phyloP scores from a whole-genome alignment of 2,113 vertebrate genomes.

The Glareola pratincola region DNA sequence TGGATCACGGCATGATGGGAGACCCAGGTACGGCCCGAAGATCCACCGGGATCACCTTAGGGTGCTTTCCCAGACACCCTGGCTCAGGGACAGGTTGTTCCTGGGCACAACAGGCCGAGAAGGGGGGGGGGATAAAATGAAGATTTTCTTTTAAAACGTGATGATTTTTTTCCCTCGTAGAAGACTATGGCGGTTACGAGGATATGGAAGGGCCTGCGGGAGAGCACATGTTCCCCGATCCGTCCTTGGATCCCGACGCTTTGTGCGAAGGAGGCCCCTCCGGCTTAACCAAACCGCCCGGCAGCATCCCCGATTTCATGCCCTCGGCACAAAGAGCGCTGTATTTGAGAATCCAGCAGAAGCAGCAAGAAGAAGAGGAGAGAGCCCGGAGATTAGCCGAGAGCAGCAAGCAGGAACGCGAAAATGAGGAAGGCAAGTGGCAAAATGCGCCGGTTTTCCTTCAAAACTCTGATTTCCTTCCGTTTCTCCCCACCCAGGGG shows the following conservation, averaged over 20 bases:
- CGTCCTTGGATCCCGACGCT: conserved; percentile 65
- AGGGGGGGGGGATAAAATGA: background rate
- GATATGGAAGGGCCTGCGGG: conserved; percentile 72
- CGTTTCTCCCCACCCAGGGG: accelerated
- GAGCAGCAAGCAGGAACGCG: conserved; percentile 76
- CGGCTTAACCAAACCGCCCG: conserved; percentile 67
- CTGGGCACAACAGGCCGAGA: accelerated
- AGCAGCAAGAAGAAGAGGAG: conserved; percentile 94
- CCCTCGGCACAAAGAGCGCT: conserved; percentile 90
- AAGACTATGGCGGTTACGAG: conserved; percentile 79
- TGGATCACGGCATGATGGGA: conserved; percentile 71
- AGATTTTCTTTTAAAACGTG: background rate
- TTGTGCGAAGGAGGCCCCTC: conserved; percentile 71
- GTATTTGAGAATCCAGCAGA: conserved; percentile 93
- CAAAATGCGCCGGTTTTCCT: accelerated
- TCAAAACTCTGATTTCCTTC: background rate
- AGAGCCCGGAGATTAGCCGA: conserved; percentile 85
- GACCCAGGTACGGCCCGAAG: conserved; percentile 42
- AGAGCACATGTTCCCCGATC: conserved; percentile 66
- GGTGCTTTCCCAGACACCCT: background rate
- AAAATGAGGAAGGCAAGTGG: conserved; percentile 83
- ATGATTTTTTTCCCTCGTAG: conserved; percentile 53
- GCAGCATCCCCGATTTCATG: conserved; percentile 87
- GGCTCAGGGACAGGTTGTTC: background rate
- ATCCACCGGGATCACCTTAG: background rate